Conservation (phyloP, 2,113 vertebrate genomes). For the Hippocampus barbouri region DNA sequence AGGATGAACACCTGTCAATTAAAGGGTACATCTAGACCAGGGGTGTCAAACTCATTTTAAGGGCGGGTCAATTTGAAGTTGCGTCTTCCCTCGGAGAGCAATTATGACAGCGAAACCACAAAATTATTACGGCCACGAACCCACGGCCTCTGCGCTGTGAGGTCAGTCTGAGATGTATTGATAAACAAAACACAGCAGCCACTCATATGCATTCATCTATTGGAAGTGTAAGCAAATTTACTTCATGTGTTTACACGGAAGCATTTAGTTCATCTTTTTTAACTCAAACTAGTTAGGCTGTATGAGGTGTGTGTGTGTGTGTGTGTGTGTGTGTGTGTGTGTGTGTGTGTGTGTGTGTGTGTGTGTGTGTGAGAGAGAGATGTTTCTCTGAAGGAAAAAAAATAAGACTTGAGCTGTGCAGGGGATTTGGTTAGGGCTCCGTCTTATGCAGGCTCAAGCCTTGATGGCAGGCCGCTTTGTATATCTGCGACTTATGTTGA, state of each 20-base stretch:
- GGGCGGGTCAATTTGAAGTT: no score
- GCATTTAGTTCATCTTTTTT: constrained; percentile 50
- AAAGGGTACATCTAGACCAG: no score
- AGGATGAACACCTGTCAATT: no score
- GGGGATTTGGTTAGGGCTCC: constrained; percentile 48
- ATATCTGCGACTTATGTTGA: constrained; percentile 58
- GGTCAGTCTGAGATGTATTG: no score
- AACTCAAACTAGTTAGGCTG: constrained; percentile 50
- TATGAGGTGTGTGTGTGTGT: constrained; percentile 26
- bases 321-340: no score
- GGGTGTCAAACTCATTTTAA: no score
- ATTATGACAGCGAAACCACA: no score
- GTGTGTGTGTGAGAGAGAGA: constrained; percentile 14
- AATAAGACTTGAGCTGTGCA: constrained; percentile 36
- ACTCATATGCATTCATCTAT: constrained; percentile 20
- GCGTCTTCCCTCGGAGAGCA: no score
- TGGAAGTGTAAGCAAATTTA: constrained; percentile 2
- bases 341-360: no score
- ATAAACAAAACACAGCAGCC: neutral
- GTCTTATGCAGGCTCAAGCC: constrained; percentile 31
- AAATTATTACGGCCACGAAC: no score
- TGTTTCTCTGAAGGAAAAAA: constrained; percentile 21
- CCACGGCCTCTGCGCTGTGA: no score
- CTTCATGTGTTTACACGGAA: neutral
- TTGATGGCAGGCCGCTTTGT: constrained; percentile 51